Conservation (phyloP, 2,113 vertebrate genomes). For the Lagopus muta region DNA sequence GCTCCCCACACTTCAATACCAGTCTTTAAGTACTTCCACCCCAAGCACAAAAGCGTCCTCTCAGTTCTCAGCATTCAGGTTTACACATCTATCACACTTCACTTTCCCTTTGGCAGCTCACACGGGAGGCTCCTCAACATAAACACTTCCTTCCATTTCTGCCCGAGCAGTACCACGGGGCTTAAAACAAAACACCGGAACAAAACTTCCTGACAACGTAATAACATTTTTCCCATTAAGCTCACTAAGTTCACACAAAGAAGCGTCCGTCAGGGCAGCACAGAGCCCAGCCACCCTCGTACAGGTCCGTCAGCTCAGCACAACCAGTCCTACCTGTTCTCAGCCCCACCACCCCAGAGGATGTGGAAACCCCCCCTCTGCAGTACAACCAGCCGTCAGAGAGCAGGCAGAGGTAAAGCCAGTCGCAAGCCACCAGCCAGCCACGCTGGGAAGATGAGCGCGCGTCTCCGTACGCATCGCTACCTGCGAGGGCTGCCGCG, state of each 20-base stretch:
- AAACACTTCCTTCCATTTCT: not conserved
- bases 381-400: not conserved
- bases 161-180: accelerated
- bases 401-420: not conserved
- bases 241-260: not conserved
- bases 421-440: not conserved
- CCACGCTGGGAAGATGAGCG: accelerated
- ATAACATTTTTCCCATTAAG: not conserved
- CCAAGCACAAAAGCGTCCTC: accelerated
- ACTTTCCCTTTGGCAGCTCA: not conserved
- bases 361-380: not conserved
- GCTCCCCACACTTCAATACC: not conserved
- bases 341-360: not conserved
- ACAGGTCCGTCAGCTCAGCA: slow-evolving; percentile 20
- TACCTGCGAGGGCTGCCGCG: not conserved
- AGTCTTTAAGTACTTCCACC: not conserved
- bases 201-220: not conserved
- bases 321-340: slow-evolving; percentile 55
- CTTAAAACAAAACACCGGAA: not conserved
- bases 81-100: not conserved
- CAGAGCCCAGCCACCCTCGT: not conserved
- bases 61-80: not conserved
- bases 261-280: not conserved
- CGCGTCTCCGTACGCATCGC: not conserved
- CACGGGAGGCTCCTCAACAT: not conserved